Evolutionary conservation across 2,113 vertebrate genomes (phyloP).

Genomic region (Tragelaphus imberbis): DNA sequence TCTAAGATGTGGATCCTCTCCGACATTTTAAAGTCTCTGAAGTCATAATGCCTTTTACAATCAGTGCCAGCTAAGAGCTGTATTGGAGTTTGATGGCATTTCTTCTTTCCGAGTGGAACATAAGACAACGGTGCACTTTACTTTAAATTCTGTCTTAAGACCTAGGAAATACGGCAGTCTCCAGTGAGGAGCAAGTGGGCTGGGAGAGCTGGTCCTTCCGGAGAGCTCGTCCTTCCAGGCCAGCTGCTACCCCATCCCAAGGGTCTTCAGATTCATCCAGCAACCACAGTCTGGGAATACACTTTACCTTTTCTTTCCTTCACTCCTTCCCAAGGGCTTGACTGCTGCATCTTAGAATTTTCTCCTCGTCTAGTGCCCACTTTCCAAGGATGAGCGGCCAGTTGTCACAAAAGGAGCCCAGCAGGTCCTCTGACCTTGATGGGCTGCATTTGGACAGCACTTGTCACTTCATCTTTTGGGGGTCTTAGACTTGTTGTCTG

Average conservation of each 20-base stretch:
- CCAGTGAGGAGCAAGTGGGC: not conserved
- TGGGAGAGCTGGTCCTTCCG: not conserved
- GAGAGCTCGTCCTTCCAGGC: not conserved
- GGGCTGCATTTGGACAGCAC: not conserved
- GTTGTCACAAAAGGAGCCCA: not conserved
- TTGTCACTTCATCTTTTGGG: not conserved
- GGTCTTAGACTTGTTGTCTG: not conserved
- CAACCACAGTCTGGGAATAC: not conserved
- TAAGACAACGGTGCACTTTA: not conserved
- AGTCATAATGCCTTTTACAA: not conserved
- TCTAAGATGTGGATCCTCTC: not conserved
- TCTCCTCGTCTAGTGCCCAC: not conserved
- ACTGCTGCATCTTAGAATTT: not conserved
- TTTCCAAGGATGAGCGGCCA: fast-evolving
- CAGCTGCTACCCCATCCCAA: not conserved
- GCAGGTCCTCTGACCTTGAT: no score
- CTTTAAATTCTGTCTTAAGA: not conserved
- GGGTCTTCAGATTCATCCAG: not conserved
- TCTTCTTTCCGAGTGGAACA: not conserved
- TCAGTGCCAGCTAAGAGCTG: not conserved
- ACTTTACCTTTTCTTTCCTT: not conserved
- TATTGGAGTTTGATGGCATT: not conserved
- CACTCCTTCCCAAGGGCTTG: not conserved
- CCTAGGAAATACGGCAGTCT: not conserved
- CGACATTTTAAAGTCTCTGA: not conserved